Evolutionary conservation across 2,888 invertebrate species (phyloP).

Genomic region (Flexamia atlantica): DNA sequence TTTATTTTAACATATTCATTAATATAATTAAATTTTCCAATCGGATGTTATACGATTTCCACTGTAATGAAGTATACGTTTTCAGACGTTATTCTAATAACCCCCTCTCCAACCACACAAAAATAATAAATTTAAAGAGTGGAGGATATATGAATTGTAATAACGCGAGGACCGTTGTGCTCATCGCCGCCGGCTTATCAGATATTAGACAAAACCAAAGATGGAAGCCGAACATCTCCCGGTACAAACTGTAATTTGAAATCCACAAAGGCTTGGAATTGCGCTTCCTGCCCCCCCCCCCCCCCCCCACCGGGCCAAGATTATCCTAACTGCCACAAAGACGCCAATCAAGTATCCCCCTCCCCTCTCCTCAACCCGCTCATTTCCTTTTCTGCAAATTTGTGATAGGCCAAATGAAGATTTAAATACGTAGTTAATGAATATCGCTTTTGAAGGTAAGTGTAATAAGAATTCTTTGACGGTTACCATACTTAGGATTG

Average conservation of each 20-base stretch:
- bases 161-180: neutral
- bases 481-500: too few relatives aligned
- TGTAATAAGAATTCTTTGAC: too few relatives aligned
- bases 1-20: too few relatives aligned
- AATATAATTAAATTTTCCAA: too few relatives aligned
- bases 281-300: conserved; percentile 18
- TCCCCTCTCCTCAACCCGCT: neutral
- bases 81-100: too few relatives aligned
- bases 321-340: conserved; percentile 20
- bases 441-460: neutral
- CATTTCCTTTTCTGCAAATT: neutral
- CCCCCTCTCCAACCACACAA: too few relatives aligned
- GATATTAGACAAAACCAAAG: conserved; percentile 14
- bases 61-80: too few relatives aligned
- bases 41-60: too few relatives aligned
- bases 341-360: conserved; percentile 12
- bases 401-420: conserved; percentile 23
- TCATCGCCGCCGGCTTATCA: neutral
- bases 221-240: neutral
- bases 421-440: neutral
- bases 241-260: conserved; percentile 41
- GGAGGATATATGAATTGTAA: neutral
- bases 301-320: conserved; percentile 4
- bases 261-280: conserved; percentile 36
- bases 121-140: too few relatives aligned